Base-by-base conservation (phyloP, 2,888 invertebrate species). In the Bhutanitis thaidina region DNA sequence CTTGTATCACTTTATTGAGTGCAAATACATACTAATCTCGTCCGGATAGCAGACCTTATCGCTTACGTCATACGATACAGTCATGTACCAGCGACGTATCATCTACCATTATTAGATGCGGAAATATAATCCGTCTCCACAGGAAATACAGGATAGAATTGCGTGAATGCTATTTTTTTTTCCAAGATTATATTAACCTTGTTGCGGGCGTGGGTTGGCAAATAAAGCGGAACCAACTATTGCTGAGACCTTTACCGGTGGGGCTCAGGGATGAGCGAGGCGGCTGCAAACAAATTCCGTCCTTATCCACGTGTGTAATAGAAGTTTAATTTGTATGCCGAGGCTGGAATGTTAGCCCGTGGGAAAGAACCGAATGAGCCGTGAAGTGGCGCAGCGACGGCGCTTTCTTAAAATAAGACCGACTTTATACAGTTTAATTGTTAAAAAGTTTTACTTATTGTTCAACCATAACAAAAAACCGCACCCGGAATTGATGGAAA, bases 141-240 rank as follows among this genome's bases (percentile, higher is more conserved):
- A 35, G 40, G 50, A 39, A 20, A 40, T 51, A 53, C 40, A 29
- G 49, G 38, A 49, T 34, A 45, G 34, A 52, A 50, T 54, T 13
- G 40, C 39, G 41, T 44, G 52, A 27, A 10, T 30, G 43, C 10
- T 9, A 15, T 30, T 47, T 41, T 56, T 55, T 41, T 56, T 55
- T 56, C 43, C 14, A 44, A 46, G 29, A 37, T 52, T 46, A 50
- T 49, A 56, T 50, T n/a, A 52, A 52, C 44, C 48, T 61, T 54
- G 60, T 62, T 65, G 65, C 68, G 64, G 57, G 56, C 61, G 62
- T 62, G 62, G 64, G 65, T 65, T 67, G 60, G 71, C 74, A 73
- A 80, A 79, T 76, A 74, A 74, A 72, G 69, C 71, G 71, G 65
- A 74, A 77, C 72, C 64, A 72, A 75, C 74, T 68, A 67, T 65